phyloP scores from a whole-genome alignment of 2,113 vertebrate genomes.

The Pavo muticus region DNA sequence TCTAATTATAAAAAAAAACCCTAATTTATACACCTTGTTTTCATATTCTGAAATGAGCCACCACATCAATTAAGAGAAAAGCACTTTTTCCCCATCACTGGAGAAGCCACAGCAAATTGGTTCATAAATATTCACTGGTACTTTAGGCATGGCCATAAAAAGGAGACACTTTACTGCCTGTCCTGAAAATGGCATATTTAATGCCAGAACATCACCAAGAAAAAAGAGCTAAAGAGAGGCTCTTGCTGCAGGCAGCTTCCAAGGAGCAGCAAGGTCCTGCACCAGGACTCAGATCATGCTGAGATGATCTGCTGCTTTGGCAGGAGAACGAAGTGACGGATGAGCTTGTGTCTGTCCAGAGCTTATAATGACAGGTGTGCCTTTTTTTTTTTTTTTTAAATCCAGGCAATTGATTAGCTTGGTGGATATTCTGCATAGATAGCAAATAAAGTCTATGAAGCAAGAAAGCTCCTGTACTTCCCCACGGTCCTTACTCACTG shows the following conservation, averaged over 20 bases:
- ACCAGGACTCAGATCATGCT: background rate
- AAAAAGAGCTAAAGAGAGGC: background rate
- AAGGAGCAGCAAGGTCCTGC: background rate
- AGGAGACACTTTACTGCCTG: background rate
- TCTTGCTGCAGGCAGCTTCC: background rate
- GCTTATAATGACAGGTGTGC: background rate
- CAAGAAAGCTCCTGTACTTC: background rate
- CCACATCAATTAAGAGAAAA: conserved; percentile 36
- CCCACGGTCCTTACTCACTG: background rate
- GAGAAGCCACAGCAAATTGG: conserved; percentile 36
- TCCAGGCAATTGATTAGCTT: background rate
- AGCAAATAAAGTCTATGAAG: background rate
- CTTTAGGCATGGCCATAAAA: conserved; percentile 48
- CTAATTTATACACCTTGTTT: conserved; percentile 40
- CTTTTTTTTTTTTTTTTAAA: background rate
- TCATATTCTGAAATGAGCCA: conserved; percentile 51
- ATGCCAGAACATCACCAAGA: background rate
- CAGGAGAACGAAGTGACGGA: background rate
- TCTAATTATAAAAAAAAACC: conserved; percentile 23
- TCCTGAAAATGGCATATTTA: background rate
- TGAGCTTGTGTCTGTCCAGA: background rate
- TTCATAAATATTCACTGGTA: conserved; percentile 69
- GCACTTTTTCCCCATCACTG: background rate
- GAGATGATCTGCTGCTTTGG: background rate
- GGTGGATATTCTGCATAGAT: background rate